phyloP scores from a whole-genome alignment of 2,797 vertebrate species.

The Mergus octosetaceus region DNA sequence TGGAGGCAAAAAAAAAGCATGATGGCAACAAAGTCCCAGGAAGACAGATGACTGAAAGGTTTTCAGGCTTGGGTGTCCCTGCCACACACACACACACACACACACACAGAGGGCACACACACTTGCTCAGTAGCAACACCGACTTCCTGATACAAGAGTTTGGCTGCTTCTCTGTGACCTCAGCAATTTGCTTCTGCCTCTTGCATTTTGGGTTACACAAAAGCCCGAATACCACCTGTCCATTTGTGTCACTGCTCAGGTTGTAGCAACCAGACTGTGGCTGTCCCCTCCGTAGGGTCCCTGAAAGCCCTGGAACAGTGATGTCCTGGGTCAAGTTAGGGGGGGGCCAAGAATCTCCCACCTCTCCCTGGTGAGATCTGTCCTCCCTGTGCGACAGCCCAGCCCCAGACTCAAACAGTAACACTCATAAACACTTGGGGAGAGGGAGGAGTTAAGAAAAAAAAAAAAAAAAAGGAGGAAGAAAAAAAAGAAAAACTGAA shows the following conservation, averaged over 20 bases:
- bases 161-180: not conserved
- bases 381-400: not conserved
- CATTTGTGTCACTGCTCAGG: too few species aligned
- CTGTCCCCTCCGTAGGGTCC: not conserved
- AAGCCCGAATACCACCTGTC: not conserved
- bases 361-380: not conserved
- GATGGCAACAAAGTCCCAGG: not conserved
- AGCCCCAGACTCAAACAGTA: not conserved
- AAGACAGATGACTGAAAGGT: rapidly evolving
- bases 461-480: not conserved
- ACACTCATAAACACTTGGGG: not conserved
- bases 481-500: too few species aligned
- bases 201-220: not conserved
- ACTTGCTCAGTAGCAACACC: not conserved
- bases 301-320: not conserved
- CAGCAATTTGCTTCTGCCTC: not conserved
- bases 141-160: too few species aligned
- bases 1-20: too few species aligned
- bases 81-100: rapidly evolving
- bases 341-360: too few species aligned
- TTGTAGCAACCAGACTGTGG: not conserved
- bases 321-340: not conserved
- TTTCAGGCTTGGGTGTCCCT: too few species aligned
- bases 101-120: too few species aligned
- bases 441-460: too few species aligned